Conservation (phyloP, 1,140 invertebrate genomes). For the Cydia splendana region DNA sequence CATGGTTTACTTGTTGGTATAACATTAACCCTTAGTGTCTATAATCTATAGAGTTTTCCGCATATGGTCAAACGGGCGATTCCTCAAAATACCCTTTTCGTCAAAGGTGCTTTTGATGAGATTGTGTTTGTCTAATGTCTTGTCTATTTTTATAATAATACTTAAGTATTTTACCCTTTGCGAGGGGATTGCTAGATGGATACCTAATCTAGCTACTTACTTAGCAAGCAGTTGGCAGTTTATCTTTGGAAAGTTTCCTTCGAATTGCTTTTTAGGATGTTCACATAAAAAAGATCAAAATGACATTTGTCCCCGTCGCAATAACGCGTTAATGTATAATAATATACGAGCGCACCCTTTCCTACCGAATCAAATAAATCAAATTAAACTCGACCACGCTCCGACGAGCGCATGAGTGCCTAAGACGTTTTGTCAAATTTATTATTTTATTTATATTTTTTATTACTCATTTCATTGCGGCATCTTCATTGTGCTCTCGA, state of each 20-base stretch:
- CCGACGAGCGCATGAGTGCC: conserved; percentile 68
- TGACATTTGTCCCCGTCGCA: conserved; percentile 41
- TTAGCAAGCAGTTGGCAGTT: background rate
- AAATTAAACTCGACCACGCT: conserved; percentile 75
- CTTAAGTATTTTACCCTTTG: background rate
- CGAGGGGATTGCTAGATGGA: background rate
- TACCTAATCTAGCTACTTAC: background rate
- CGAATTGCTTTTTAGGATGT: conserved; percentile 41
- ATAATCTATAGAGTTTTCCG: no score
- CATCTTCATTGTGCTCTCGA: conserved; percentile 68
- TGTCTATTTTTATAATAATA: no score
- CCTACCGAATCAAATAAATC: conserved; percentile 73
- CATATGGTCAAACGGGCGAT: no score
- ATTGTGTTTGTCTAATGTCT: no score
- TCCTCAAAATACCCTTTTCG: no score
- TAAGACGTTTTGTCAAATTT: conserved; percentile 80
- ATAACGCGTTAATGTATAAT: conserved; percentile 54
- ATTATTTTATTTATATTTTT: conserved; percentile 79
- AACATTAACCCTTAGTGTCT: background rate
- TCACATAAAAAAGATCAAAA: conserved; percentile 42
- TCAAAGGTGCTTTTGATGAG: no score
- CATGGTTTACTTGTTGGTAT: background rate
- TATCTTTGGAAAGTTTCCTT: conserved; percentile 35
- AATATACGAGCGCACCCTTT: conserved; percentile 70
- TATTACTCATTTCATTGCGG: conserved; percentile 65